A percentile compares a stretch with the other conserved stretches of the same genome.
Evolutionary conservation across 2,797 vertebrate genomes (phyloP).

Genomic region (Odontamblyopus rebecca): DNA sequence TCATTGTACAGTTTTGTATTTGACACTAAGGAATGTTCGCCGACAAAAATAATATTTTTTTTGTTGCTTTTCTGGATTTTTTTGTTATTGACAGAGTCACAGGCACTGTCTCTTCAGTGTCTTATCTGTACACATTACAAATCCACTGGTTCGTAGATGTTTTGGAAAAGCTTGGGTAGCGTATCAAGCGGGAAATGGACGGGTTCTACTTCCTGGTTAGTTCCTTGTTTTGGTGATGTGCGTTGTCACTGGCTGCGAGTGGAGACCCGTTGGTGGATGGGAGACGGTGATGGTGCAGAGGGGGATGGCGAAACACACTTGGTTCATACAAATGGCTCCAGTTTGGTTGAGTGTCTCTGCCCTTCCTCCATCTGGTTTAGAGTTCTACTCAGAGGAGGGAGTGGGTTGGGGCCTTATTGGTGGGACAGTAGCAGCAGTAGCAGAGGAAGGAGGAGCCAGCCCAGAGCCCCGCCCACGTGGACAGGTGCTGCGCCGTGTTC

Average conservation of each 20-base stretch:
- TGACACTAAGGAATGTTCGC: constrained; percentile 67
- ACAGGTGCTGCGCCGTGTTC: constrained; percentile 46
- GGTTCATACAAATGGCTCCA: constrained; percentile 50
- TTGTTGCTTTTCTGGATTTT: constrained; percentile 13
- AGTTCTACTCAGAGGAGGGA: constrained; percentile 43
- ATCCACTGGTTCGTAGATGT: constrained; percentile 9
- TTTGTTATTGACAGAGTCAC: constrained; percentile 17
- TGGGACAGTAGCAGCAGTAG: constrained; percentile 49
- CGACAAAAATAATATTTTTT: constrained; percentile 37
- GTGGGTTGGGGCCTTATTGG: constrained; percentile 38
- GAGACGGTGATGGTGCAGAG: constrained; percentile 46
- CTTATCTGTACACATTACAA: constrained; percentile 58
- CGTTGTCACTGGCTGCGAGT: background rate
- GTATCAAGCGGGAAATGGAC: constrained; percentile 47
- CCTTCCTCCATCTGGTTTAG: constrained; percentile 22
- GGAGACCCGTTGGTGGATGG: constrained; percentile 32
- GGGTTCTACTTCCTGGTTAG: constrained; percentile 34
- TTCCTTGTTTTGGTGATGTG: constrained; percentile 5
- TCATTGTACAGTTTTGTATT: constrained; percentile 58
- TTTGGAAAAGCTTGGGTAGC: constrained; percentile 20
- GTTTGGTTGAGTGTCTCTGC: constrained; percentile 17
- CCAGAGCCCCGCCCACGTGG: constrained; percentile 39
- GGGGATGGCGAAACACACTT: constrained; percentile 12
- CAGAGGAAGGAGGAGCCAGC: constrained; percentile 50
- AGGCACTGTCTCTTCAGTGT: constrained; percentile 40